Evolutionary conservation across 1,140 invertebrate genomes (phyloP).

Genomic region (Condylostylus longicornis): DNA sequence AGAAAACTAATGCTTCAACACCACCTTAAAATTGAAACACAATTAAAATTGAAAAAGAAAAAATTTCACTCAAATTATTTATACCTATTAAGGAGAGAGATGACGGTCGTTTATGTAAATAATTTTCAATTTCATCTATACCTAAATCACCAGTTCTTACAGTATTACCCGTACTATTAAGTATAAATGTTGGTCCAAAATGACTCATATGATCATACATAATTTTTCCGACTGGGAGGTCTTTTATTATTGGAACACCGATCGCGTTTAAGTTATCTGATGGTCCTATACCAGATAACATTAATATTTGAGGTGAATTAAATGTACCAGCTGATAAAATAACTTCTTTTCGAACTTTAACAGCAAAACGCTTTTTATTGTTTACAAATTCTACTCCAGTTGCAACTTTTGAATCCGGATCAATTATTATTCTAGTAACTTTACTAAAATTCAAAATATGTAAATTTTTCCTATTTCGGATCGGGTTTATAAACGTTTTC

Average conservation of each 20-base stretch:
- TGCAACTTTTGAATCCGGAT: slow-evolving; percentile 40
- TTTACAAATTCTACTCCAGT: slow-evolving; percentile 46
- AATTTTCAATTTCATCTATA: too few species aligned
- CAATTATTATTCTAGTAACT: slow-evolving; percentile 48
- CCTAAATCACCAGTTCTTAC: slow-evolving; percentile 34
- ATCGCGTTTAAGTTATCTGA: slow-evolving; percentile 42
- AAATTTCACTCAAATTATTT: too few species aligned
- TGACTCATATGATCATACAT: slow-evolving; percentile 56
- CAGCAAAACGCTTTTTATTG: slow-evolving; percentile 31
- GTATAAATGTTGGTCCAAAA: slow-evolving; percentile 39
- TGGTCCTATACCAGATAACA: slow-evolving; percentile 65
- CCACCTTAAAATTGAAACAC: too few species aligned
- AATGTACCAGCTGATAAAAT: slow-evolving; percentile 55
- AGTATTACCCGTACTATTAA: slow-evolving; percentile 32
- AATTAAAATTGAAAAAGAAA: too few species aligned
- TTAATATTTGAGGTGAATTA: slow-evolving; percentile 59
- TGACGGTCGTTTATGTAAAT: too few species aligned
- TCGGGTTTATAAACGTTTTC: slow-evolving; percentile 42
- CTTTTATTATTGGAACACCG: slow-evolving; percentile 45
- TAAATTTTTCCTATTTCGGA: slow-evolving; percentile 45
- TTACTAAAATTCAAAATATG: slow-evolving; percentile 40
- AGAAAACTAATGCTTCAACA: slow-evolving; percentile 49
- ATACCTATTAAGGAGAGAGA: too few species aligned
- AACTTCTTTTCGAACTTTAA: slow-evolving; percentile 47
- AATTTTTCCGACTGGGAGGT: slow-evolving; percentile 50